Evolutionary conservation across 2,797 vertebrate species (phyloP), one percentile per base, ranked within the genome.

Genomic region (Enteromius mattozi): DNA sequence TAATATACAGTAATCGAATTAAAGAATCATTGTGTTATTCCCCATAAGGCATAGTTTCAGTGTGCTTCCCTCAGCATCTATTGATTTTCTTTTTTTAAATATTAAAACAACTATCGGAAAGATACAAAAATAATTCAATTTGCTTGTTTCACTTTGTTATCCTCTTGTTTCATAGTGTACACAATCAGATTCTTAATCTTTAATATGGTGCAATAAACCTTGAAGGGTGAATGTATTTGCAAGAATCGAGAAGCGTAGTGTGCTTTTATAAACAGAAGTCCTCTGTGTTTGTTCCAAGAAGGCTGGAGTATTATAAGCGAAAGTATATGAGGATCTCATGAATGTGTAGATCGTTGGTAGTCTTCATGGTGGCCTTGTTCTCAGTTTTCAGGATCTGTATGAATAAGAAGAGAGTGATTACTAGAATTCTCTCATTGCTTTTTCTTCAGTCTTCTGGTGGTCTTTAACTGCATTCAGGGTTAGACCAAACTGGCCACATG

Each of bases 401-500:
- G 14, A 54, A 45, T 71, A 81, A 82, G 17, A 45, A 65, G 8
- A 75, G 30, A 37, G 17, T 37, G 37, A 35, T 35, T 63, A n/a
- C 54, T 63, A 4, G 21, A 76, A 75, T 42, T 54, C 17, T 69
- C 21, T 33, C 4, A 0, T 49, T 17, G 6, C 7, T 72, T 72
- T 40, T 40, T 37, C 21, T 65, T 4, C 12, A 30, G 33, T 27
- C 17, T 49, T 83, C 24, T 68, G 68, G 24, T 30, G 9, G 65
- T 42, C 45, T 77, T 83, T 78, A 42, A 40, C 35, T 51, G 17
- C 6, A 76, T 83, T 68, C 45, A 54, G 72, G n/a, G 17, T 77
- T 56, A 65, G 33, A 68, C 21, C 12, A 83, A 77, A 83, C 17
- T 83, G 72, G 61, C 72, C 81, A 76, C n/a, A 40, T 83, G 47